Conservation (phyloP, 2,113 vertebrate species). For the Callorhinus ursinus region DNA sequence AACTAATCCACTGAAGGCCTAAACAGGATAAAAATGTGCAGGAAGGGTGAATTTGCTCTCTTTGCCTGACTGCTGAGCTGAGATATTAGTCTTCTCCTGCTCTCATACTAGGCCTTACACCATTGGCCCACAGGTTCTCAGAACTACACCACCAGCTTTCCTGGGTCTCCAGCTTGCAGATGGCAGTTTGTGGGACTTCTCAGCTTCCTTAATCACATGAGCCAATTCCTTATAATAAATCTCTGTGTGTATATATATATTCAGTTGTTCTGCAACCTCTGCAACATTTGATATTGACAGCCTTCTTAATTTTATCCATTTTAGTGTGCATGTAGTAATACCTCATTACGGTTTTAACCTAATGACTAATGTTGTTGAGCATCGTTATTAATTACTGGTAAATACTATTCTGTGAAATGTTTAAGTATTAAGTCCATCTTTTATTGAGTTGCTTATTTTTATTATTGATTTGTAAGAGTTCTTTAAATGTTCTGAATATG, state of each 20-base stretch:
- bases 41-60: not conserved
- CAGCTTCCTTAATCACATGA: not conserved
- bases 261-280: not conserved
- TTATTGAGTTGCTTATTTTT: not conserved
- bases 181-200: not conserved
- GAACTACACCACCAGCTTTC: not conserved
- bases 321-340: not conserved
- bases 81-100: not conserved
- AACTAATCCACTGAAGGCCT: not conserved
- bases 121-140: not conserved
- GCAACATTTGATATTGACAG: not conserved
- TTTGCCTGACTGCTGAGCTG: not conserved
- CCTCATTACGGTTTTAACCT: not conserved
- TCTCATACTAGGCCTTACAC: not conserved
- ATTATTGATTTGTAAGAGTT: conserved; percentile 1
- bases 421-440: not conserved
- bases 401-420: not conserved
- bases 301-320: not conserved
- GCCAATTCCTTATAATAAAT: not conserved
- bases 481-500: not conserved
- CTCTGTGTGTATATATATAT: not conserved
- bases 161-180: not conserved
- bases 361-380: not conserved
- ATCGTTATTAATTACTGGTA: not conserved
- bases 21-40: not conserved